Evolutionary conservation across 2,888 invertebrate genomes (phyloP), one percentile per base, ranked within the genome.

Genomic region (Trachelus tabidus): DNA sequence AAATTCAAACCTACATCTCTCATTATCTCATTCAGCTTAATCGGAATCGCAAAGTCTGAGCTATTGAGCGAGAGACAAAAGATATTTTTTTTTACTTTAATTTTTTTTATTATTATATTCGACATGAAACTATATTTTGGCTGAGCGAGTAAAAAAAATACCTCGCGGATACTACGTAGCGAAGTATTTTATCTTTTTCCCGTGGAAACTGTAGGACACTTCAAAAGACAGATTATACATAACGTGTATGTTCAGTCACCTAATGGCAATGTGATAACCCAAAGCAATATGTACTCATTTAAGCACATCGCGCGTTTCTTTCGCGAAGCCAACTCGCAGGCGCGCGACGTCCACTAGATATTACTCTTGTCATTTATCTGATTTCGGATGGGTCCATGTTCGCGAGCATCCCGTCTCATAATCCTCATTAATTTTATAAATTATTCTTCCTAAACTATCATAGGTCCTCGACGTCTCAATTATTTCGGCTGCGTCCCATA

Each of bases 261-360:
- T 56, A 79, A 80, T 81, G 81, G 79, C 81, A 84, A 83, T 85
- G 87, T 86, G 84, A 87, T 87, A 83, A 84, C 75, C 79, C 81
- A 82, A 86, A 86, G 86, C 84, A 86, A 87, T 87, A 86, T 84
- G 79, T 83, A 84, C 82, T 81, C 77, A 73, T 77, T 75, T 79
- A 82, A 79, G 74, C 80, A 69, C 71, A 71, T 71, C 71, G 71
- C 71, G 71, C 71, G 31, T 71, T 31, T 34, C 31, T 71, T 31
- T 71, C 71, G 31, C 56, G 56, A 56, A 15, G 56, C 56, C 23
- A 15, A 56, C 9, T 56, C 56, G 56, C 56, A 56, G 23, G 56
- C 56, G 56, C 56, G 56, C 56, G 23, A 71, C 31, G 71, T 31
- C 33, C 71, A 34, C 71, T 71, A 31, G 71, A 71, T 34, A 34